These are phyloP conservation scores for Macropis europaea DNA, from an alignment of 2,888 invertebrate species.

Conservation along the genomic window DNA sequence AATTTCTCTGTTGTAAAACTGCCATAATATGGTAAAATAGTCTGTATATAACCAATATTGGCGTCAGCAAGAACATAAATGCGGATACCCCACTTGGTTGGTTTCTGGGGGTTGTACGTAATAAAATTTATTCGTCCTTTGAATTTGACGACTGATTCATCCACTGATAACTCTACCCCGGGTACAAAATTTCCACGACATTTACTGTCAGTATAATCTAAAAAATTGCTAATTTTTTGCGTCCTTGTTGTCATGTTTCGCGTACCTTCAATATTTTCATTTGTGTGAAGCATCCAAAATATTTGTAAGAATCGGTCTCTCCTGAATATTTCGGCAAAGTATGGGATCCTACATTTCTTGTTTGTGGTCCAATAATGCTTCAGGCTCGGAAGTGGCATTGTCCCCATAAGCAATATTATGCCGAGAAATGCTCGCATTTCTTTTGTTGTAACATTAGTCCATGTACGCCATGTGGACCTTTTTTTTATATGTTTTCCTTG, in stretches of 20 bases:
- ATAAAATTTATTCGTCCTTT: constrained; percentile 49
- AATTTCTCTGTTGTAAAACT: constrained; percentile 31
- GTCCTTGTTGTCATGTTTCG: no score
- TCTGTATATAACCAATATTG: constrained; percentile 26
- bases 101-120: constrained; percentile 55
- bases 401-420: constrained; percentile 37
- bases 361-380: constrained; percentile 31
- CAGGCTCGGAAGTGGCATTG: constrained; percentile 28
- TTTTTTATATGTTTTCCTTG: constrained; percentile 21
- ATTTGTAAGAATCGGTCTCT: constrained; percentile 33
- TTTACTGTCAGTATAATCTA: no score
- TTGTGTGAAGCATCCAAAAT: constrained; percentile 38
- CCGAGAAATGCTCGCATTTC: constrained; percentile 33
- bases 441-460: constrained; percentile 27
- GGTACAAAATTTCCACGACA: no score
- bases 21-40: constrained; percentile 37
- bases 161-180: constrained; percentile 23
- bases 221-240: no score
- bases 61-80: constrained; percentile 34
- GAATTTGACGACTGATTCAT: constrained; percentile 59
- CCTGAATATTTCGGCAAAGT: constrained; percentile 36
- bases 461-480: constrained; percentile 28
- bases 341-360: constrained; percentile 24
- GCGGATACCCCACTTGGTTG: constrained; percentile 32
- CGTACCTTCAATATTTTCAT: no score